Evolutionary conservation across 2,113 vertebrate species (phyloP), one percentile per base, ranked within the genome.

Genomic region (Dunckerocampus dactyliophorus): DNA sequence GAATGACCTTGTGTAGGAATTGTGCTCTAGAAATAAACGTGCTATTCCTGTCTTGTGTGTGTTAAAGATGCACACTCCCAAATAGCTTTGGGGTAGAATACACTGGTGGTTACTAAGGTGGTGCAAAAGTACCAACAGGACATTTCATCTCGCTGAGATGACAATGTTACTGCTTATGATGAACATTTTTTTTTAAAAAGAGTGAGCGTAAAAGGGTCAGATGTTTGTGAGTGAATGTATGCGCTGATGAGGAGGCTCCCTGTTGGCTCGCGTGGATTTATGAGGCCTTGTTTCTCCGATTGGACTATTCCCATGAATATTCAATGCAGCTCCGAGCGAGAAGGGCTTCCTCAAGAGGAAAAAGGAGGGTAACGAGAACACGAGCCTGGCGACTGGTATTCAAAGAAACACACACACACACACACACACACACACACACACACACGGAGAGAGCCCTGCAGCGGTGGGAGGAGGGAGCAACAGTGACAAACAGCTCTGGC

Each of bases 401-500:
- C 64, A 62, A 76, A 68, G 45, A 66, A 28, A 65, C 19, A 59
- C 47, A 58, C 67, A 67, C 65, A 34, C 49, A 48, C 65, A 67
- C 71, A 65, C 63, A 39, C 55, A 28, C 67, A 52, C 72, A 39
- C 62, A 60, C 75, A 63, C 65, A 49, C 65, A 50, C 12, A 11
- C 47, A 67, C 64, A 37, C 49, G 70, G 46, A 81, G 67, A 62
- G 47, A 71, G 65, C 75, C 86, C 88, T 89, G 88, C 89, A 92
- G 92, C 93, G 91, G 91, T 84, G 94, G 91, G 89, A 93, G 88
- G 88, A 91, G 89, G 92, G 89, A 89, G 88, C 89, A 92, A 92
- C 93, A 94, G 92, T 99, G 96, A 99, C 94, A 97, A 98, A 99
- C 97, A 93, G 93, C 95, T 92, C 93, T 82, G 84, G 91, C 92